Percentiles rank a stretch among this genome's conserved stretches.
phyloP scores from a whole-genome alignment of 2,797 vertebrate genomes.

The Dryobates pubescens region DNA sequence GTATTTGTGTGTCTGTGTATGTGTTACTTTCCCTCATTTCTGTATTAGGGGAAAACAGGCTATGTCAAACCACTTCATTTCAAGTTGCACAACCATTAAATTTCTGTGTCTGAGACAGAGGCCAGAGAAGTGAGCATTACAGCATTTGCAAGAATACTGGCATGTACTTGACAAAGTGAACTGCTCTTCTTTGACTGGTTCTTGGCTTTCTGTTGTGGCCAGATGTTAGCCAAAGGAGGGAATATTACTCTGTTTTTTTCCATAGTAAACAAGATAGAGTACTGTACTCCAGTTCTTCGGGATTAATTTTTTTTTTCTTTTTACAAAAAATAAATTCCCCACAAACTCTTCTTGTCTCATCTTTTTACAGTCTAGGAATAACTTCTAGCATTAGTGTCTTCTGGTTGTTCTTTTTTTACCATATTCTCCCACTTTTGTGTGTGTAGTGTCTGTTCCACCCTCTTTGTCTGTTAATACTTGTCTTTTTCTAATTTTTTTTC shows the following conservation, averaged over 20 bases:
- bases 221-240: constrained; percentile 30
- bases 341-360: neutral
- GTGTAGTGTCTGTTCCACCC: neutral
- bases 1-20: no score
- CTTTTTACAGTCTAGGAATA: neutral
- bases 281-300: neutral
- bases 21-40: no score
- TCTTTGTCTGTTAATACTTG: neutral
- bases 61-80: neutral
- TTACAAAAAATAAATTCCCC: neutral
- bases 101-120: neutral
- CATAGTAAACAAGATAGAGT: neutral
- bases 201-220: constrained; percentile 34
- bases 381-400: neutral
- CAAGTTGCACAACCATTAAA: neutral
- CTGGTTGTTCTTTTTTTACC: neutral
- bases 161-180: neutral
- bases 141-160: neutral
- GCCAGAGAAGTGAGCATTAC: neutral
- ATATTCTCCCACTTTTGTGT: neutral
- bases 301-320: neutral
- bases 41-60: no score
- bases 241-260: neutral
- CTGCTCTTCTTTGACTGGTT: neutral
- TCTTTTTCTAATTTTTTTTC: neutral